These are phyloP conservation scores for Accipiter virgatus DNA, from an alignment of 2,113 vertebrate species.

Conservation along the genomic window DNA sequence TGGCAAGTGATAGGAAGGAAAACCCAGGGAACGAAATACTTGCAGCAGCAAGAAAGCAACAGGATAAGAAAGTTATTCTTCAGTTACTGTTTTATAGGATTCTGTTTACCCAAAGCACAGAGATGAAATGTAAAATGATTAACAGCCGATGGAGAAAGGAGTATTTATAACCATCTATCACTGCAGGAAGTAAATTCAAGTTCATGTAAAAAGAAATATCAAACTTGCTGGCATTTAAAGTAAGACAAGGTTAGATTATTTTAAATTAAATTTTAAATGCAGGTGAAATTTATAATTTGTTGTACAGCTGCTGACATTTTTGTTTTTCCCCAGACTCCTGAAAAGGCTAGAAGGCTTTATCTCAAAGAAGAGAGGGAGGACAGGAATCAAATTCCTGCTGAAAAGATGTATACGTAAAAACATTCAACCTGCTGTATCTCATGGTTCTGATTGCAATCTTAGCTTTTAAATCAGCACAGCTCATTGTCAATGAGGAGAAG, in stretches of 20 bases:
- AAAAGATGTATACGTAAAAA: neutral
- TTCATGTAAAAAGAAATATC: constrained; percentile 15
- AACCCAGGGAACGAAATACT: neutral
- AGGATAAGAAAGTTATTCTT: neutral
- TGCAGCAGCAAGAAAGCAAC: neutral
- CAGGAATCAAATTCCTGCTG: neutral
- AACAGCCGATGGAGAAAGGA: neutral
- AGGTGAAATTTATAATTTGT: constrained; percentile 38
- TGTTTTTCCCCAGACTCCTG: neutral
- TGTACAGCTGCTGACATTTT: constrained; percentile 34
- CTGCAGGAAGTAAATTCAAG: neutral
- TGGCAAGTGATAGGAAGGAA: neutral
- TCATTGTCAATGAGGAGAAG: neutral
- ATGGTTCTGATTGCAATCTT: neutral
- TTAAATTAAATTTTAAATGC: constrained; percentile 52
- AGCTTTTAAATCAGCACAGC: neutral
- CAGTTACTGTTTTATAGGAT: neutral
- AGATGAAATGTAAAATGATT: neutral
- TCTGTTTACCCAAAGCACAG: neutral
- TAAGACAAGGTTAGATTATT: constrained; percentile 30
- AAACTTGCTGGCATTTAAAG: constrained; percentile 25
- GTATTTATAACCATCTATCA: neutral
- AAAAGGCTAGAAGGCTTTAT: neutral
- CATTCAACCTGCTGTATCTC: neutral
- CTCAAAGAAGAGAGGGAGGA: neutral